phyloP scores from a whole-genome alignment of 2,113 vertebrate species.

The Nothobranchius kuhntae region DNA sequence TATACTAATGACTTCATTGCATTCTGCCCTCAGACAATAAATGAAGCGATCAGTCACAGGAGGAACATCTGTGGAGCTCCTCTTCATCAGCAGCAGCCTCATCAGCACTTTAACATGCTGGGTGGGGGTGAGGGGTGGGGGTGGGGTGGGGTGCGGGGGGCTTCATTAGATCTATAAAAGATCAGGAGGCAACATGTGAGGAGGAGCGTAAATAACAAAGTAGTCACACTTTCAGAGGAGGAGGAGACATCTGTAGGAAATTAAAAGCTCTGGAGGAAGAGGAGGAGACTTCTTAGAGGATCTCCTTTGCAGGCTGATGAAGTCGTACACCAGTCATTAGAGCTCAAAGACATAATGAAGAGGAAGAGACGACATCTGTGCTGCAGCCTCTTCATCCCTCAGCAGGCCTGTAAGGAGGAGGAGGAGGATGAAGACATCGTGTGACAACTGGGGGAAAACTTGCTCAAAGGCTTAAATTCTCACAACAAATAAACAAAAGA shows the following conservation, averaged over 20 bases:
- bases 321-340: constrained; percentile 21
- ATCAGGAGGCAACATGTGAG: not conserved
- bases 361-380: constrained; percentile 46
- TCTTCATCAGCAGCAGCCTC: constrained; percentile 14
- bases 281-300: constrained; percentile 7
- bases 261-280: constrained; percentile 38
- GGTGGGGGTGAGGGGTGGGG: constrained; percentile 9
- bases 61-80: constrained; percentile 53
- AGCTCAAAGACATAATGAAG: constrained; percentile 20
- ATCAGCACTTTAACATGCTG: constrained; percentile 46
- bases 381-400: constrained; percentile 20
- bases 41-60: constrained; percentile 66
- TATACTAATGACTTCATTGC: constrained; percentile 69
- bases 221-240: constrained; percentile 12
- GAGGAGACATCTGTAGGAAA: constrained; percentile 30
- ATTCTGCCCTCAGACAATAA: constrained; percentile 67
- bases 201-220: not conserved
- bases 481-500: not conserved
- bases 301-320: constrained; percentile 20
- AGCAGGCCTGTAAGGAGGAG: constrained; percentile 10
- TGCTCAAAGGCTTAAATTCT: not conserved
- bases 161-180: not conserved
- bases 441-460: not conserved
- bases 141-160: not conserved
- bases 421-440: constrained; percentile 9